Base-by-base conservation (phyloP, 2,113 vertebrate species). In the Daphoenositta chrysoptera region DNA sequence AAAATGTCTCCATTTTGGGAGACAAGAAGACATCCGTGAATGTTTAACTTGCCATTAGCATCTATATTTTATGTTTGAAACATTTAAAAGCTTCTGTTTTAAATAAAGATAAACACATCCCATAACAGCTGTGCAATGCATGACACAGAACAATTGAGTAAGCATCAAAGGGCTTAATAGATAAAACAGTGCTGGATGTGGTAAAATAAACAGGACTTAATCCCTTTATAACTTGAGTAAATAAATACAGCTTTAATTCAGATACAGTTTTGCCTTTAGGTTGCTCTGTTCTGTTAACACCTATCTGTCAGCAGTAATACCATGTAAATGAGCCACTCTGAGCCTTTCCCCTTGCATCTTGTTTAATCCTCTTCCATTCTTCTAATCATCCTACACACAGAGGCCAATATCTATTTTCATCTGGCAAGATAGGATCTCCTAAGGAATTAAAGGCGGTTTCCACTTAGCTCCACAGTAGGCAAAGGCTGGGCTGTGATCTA, bases 321-420 rank as follows among this genome's bases (percentile, higher is more conserved):
- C 98, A 99, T 99, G 98, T 98, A 99, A 98, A 99, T 98, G 98
- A 99, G 97, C 88, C 78, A 95, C 97, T 95, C 96, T 83, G 91
- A 98, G 97, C 97, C 97, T 96, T 95, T 93, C 56, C 82, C 89
- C 97, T 98, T 96, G 97, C 97, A 98, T 98, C 98, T 98, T 94
- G 80, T 97, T 98, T 99, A 99, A 99, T 99, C 99, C 99, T 97
- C 98, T 98, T 97, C 98, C 98, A 98, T 99, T 99, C 99, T 98
- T 99, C 98, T 99, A 99, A 99, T 99, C 98, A 99, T 98, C 97
- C 98, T 98, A 98, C 98, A 98, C 98, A 97, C 98, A 98, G 98
- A 99, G 98, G 98, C 98, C 99, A 99, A 98, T 99, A 99, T 99
- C 99, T 99, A 98, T 99, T 99, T 99, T 99, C 98, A 99, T 99